Evolutionary conservation across 2,888 invertebrate genomes (phyloP).

Genomic region (Euclidia mi): DNA sequence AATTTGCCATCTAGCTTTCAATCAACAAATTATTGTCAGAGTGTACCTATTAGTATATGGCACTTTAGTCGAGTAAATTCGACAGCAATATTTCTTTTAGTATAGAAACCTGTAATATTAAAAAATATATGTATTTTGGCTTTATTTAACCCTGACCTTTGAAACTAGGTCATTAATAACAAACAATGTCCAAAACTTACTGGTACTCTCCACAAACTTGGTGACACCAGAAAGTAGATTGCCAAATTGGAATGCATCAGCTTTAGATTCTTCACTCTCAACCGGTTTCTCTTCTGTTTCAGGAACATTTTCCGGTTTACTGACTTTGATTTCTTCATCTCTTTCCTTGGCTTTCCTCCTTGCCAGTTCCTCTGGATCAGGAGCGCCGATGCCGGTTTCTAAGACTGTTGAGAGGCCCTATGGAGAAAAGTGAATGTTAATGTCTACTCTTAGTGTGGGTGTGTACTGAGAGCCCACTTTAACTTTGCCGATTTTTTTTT

Average conservation of each 20-base stretch:
- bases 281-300: slow-evolving; percentile 24
- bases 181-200: slow-evolving; percentile 68
- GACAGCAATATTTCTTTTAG: too few species aligned
- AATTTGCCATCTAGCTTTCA: too few species aligned
- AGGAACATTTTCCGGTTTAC: slow-evolving; percentile 10
- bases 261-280: slow-evolving; percentile 39
- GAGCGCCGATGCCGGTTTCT: slow-evolving; percentile 95
- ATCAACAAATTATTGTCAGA: too few species aligned
- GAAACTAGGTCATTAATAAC: too few species aligned
- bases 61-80: too few species aligned
- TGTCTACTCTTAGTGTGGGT: neutral
- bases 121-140: too few species aligned
- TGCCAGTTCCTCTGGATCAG: slow-evolving; percentile 95
- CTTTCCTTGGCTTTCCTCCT: slow-evolving; percentile 71
- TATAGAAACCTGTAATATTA: too few species aligned
- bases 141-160: too few species aligned
- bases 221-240: slow-evolving; percentile 92
- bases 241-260: slow-evolving; percentile 88
- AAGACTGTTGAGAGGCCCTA: slow-evolving; percentile 94
- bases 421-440: slow-evolving; percentile 31
- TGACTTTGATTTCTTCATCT: slow-evolving; percentile 30
- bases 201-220: slow-evolving; percentile 92
- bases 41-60: too few species aligned
- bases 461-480: too few species aligned
- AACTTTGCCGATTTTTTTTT: too few species aligned